Conservation (phyloP, 2,888 invertebrate genomes). For the Tanytarsus gracilentus region DNA sequence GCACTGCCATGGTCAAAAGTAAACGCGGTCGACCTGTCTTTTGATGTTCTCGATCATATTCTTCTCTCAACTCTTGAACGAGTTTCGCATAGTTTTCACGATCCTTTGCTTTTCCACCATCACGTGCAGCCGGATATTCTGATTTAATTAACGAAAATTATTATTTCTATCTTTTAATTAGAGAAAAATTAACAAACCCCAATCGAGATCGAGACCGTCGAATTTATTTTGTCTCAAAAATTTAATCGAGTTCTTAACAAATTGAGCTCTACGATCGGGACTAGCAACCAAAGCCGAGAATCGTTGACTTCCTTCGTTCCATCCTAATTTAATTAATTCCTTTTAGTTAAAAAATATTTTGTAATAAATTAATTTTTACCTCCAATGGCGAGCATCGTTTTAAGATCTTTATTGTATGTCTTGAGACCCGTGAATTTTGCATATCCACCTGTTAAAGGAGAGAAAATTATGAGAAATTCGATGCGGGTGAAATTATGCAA, state of each 20-base stretch:
- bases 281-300: slow-evolving; percentile 86
- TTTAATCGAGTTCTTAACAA: slow-evolving; percentile 74
- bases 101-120: slow-evolving; percentile 69
- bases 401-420: slow-evolving; percentile 83
- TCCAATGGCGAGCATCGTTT: slow-evolving; percentile 84
- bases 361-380: slow-evolving; percentile 33
- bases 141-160: neutral
- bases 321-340: slow-evolving; percentile 48
- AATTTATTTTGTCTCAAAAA: slow-evolving; percentile 87
- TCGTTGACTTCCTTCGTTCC: slow-evolving; percentile 83
- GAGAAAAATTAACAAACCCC: slow-evolving; percentile 46
- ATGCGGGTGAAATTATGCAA: neutral
- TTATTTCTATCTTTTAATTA: slow-evolving; percentile 29
- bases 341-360: neutral
- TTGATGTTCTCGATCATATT: slow-evolving; percentile 76
- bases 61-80: slow-evolving; percentile 79
- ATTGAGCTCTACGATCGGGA: slow-evolving; percentile 63
- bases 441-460: slow-evolving; percentile 64
- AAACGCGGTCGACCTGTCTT: slow-evolving; percentile 72
- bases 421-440: slow-evolving; percentile 89
- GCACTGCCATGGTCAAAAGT: slow-evolving; percentile 86
- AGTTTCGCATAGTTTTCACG: slow-evolving; percentile 79
- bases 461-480: neutral
- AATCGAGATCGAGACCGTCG: slow-evolving; percentile 86
- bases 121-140: slow-evolving; percentile 42